Conservation (phyloP, 2,113 vertebrate species). For the Alligator mississippiensis region DNA sequence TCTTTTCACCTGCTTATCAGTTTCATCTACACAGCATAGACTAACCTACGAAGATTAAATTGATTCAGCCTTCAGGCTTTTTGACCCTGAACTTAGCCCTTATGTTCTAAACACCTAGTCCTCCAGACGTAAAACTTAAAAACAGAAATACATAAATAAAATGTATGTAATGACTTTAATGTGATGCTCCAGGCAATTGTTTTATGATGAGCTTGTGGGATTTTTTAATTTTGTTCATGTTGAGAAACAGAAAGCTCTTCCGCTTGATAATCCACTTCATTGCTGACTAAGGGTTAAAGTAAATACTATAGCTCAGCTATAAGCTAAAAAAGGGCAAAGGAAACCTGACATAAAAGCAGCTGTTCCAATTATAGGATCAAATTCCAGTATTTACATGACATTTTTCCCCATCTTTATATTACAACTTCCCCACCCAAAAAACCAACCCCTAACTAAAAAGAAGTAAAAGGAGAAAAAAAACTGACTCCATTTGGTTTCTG, state of each 20-base stretch:
- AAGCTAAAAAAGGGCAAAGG: background rate
- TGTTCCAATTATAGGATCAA: background rate
- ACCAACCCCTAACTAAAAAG: background rate
- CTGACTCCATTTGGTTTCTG: conserved; percentile 39
- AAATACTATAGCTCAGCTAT: background rate
- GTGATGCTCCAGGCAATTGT: background rate
- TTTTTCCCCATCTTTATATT: background rate
- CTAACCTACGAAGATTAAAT: too few species aligned
- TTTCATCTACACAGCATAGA: too few species aligned
- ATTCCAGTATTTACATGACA: background rate
- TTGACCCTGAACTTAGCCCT: background rate
- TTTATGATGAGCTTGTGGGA: background rate
- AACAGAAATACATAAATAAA: background rate
- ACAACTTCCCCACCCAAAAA: background rate
- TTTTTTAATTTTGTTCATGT: background rate
- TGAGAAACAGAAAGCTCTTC: background rate
- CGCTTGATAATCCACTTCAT: background rate
- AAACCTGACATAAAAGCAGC: background rate
- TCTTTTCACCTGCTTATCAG: too few species aligned
- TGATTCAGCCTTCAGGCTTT: too few species aligned
- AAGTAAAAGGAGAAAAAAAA: background rate
- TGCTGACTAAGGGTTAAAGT: background rate
- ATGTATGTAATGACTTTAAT: background rate
- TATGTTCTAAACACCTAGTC: background rate
- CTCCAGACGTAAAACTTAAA: background rate